Conservation (phyloP, 1,140 invertebrate genomes). For the Augochlora pura region DNA sequence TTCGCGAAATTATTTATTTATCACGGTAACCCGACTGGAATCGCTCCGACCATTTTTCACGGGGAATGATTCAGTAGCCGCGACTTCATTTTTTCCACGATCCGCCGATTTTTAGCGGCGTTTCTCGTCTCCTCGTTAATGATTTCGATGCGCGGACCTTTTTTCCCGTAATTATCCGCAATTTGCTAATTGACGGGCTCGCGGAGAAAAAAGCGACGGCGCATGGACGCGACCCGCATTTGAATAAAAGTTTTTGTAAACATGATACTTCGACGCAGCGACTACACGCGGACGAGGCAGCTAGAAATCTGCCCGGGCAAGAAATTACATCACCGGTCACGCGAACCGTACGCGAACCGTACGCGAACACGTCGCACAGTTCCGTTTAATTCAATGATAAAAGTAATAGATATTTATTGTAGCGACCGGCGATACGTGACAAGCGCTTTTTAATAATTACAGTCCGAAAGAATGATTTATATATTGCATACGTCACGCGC, state of each 20-base stretch:
- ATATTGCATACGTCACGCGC: not conserved
- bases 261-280: not conserved
- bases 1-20: no score
- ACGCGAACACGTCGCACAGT: not conserved
- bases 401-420: not conserved
- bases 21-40: no score
- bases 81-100: no score
- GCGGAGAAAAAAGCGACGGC: no score
- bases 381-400: constrained; percentile 7
- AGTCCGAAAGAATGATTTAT: not conserved
- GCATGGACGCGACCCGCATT: not conserved
- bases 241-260: not conserved
- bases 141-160: no score
- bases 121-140: no score
- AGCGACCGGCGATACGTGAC: not conserved
- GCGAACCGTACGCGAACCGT: constrained; percentile 1
- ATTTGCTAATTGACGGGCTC: not conserved
- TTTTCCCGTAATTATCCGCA: not conserved
- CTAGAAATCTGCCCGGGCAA: not conserved
- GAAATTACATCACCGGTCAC: constrained; percentile 2
- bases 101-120: no score
- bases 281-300: not conserved
- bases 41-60: no score
- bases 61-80: no score
- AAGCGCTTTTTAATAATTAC: not conserved